Conservation (phyloP, 2,888 invertebrate species). For the Netelia fuscicornis region DNA sequence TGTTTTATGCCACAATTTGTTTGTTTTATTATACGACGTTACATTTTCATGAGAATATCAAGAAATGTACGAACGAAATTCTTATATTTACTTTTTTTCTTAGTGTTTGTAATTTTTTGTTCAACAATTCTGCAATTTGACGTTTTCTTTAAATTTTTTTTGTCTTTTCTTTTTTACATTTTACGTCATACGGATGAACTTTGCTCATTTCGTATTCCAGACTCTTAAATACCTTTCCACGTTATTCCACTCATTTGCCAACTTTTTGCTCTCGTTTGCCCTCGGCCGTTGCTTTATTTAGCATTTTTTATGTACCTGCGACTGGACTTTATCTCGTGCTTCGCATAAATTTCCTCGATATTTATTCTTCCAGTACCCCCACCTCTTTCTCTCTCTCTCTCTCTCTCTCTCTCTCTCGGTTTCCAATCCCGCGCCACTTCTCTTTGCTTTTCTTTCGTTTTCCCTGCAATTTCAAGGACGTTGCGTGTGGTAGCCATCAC, state of each 20-base stretch:
- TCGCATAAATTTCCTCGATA: conserved; percentile 23
- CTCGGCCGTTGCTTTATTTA: conserved; percentile 18
- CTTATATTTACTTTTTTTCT: background rate
- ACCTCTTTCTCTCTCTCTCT: background rate
- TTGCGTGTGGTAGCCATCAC: conserved; percentile 44
- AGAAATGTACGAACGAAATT: too few relatives aligned
- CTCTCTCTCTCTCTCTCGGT: background rate
- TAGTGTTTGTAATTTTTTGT: background rate
- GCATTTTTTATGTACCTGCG: background rate
- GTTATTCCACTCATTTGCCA: conserved; percentile 1
- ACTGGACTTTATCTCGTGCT: conserved; percentile 10
- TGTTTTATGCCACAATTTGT: too few relatives aligned
- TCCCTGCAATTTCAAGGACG: conserved; percentile 47
- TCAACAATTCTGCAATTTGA: background rate
- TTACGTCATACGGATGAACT: background rate
- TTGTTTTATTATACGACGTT: too few relatives aligned
- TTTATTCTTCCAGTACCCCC: background rate
- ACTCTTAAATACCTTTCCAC: background rate
- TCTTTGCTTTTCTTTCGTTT: conserved; percentile 15
- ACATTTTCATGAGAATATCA: too few relatives aligned
- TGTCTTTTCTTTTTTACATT: background rate
- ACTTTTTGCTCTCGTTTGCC: background rate
- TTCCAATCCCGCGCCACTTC: conserved; percentile 1
- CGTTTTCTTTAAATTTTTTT: background rate
- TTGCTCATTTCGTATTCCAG: background rate